Conservation (phyloP, 2,888 invertebrate genomes). For the Cylloceria caligata region DNA sequence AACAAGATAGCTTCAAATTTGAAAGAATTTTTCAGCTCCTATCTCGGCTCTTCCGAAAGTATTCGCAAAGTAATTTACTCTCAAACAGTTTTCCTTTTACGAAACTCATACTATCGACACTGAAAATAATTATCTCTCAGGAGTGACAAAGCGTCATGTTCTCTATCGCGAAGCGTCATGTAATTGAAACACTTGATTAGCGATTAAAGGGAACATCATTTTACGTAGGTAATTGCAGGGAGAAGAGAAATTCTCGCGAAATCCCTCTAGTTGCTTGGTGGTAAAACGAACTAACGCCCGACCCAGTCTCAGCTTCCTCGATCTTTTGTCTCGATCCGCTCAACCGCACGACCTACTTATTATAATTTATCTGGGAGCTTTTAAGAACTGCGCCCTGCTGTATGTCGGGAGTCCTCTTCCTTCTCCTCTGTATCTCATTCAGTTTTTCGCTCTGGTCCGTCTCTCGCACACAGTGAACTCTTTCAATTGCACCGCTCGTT, state of each 20-base stretch:
- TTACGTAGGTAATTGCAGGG: conserved; percentile 51
- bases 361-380: conserved; percentile 61
- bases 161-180: background rate
- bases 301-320: conserved; percentile 3
- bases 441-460: conserved; percentile 20
- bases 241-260: conserved; percentile 31
- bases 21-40: background rate
- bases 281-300: conserved; percentile 41
- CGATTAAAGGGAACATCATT: conserved; percentile 32
- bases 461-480: conserved; percentile 20
- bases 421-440: conserved; percentile 17
- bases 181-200: conserved; percentile 56
- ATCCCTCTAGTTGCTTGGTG: background rate
- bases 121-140: background rate
- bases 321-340: conserved; percentile 20
- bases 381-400: conserved; percentile 54
- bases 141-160: background rate
- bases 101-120: background rate
- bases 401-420: conserved; percentile 20
- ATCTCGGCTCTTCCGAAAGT: background rate
- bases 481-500: conserved; percentile 13
- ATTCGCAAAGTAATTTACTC: conserved; percentile 21
- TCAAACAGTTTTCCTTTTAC: background rate
- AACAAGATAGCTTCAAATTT: conserved; percentile 11
- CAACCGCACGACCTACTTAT: conserved; percentile 66